Evolutionary conservation across 2,113 vertebrate species (phyloP).

Genomic region (Melierax canorus): DNA sequence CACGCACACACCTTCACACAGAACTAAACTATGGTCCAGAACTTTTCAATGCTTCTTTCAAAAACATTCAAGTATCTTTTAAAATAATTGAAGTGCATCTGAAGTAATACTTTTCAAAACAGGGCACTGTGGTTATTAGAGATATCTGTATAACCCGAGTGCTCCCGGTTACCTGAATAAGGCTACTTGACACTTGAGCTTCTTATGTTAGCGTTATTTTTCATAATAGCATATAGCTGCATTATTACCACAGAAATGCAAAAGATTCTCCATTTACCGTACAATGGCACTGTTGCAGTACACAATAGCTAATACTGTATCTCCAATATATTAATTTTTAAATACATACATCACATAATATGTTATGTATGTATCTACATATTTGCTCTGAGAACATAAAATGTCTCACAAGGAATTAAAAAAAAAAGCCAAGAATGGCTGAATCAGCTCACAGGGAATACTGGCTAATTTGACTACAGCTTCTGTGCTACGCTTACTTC

Average conservation of each 20-base stretch:
- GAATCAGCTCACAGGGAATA: background rate
- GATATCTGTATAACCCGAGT: background rate
- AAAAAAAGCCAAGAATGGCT: background rate
- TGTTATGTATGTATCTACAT: rapidly evolving
- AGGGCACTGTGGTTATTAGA: background rate
- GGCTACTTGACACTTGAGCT: background rate
- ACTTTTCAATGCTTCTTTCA: background rate
- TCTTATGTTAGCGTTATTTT: background rate
- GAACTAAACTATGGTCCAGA: background rate
- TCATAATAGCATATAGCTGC: background rate
- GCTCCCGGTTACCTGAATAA: background rate
- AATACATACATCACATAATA: background rate
- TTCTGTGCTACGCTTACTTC: background rate
- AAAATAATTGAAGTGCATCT: background rate
- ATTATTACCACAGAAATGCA: background rate
- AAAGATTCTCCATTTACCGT: background rate
- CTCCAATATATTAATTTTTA: background rate
- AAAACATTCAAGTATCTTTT: background rate
- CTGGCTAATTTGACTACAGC: background rate
- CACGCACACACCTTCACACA: background rate
- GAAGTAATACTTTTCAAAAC: background rate
- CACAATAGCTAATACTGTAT: background rate
- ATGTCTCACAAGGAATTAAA: background rate
- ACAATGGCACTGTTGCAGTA: rapidly evolving
- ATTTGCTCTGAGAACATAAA: background rate